Evolutionary conservation across 2,113 vertebrate species (phyloP).

Genomic region (Raja brachyura): DNA sequence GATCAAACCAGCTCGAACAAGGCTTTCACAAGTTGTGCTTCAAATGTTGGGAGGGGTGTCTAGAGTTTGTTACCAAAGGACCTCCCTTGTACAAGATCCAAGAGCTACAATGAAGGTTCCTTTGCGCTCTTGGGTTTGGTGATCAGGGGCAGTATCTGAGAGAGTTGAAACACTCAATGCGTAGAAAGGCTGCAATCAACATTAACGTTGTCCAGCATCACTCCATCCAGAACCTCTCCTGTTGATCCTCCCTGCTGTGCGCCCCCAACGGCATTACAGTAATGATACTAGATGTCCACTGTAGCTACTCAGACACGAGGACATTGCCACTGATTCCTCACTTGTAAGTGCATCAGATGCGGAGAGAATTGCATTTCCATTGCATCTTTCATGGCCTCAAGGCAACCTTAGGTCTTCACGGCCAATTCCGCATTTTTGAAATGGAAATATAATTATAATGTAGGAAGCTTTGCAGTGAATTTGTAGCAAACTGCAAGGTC

Average conservation of each 20-base stretch:
- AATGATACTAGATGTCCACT: background rate
- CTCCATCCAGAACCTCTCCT: background rate
- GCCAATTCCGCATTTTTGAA: background rate
- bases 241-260: background rate
- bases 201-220: no score
- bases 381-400: background rate
- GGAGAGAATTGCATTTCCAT: background rate
- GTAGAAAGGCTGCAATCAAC: background rate
- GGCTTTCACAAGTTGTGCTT: background rate
- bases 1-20: background rate
- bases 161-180: no score
- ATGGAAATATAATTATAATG: background rate
- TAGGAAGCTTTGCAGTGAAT: background rate
- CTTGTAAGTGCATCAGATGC: background rate
- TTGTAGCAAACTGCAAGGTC: background rate
- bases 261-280: background rate
- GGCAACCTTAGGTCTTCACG: background rate
- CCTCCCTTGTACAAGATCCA: background rate
- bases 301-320: background rate
- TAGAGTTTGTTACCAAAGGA: background rate
- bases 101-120: background rate
- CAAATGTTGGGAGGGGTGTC: background rate
- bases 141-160: no score
- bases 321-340: no score
- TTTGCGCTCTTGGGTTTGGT: background rate